Conservation (phyloP, 2,797 vertebrate species). For the Myripristis murdjan region DNA sequence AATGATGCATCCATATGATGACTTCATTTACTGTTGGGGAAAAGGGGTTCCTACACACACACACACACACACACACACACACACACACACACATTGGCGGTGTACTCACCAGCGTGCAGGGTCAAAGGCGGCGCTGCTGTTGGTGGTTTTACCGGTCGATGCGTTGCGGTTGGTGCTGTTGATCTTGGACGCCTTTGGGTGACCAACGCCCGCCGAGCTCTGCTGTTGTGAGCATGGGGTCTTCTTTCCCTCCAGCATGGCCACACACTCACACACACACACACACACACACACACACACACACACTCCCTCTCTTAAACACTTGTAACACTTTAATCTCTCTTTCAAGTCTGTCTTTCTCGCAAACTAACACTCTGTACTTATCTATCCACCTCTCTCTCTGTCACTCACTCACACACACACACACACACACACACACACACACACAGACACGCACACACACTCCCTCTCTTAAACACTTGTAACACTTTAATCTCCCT, state of each 20-base stretch:
- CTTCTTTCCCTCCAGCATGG: slow-evolving; percentile 68
- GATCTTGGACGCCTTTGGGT: background rate
- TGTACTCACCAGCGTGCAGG: slow-evolving; percentile 54
- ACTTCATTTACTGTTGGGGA: background rate
- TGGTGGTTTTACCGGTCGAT: background rate
- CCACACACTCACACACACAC: slow-evolving; percentile 8
- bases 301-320: background rate
- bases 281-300: slow-evolving; percentile 4
- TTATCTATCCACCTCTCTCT: background rate
- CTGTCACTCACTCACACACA: too few relatives aligned
- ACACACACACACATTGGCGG: background rate
- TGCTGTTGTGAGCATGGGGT: background rate
- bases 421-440: too few relatives aligned
- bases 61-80: slow-evolving; percentile 1
- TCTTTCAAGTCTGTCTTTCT: too few relatives aligned
- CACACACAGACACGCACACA: background rate
- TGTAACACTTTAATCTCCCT: background rate
- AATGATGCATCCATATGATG: too few relatives aligned
- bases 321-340: too few relatives aligned
- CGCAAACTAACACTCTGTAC: too few relatives aligned
- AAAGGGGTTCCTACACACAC: background rate
- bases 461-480: background rate
- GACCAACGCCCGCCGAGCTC: background rate
- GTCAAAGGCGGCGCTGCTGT: background rate
- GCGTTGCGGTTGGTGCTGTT: background rate